These are phyloP conservation scores for Actinostola sp. DNA, from an alignment of 92 coral and sea anemone species.

Conservation along the genomic window DNA sequence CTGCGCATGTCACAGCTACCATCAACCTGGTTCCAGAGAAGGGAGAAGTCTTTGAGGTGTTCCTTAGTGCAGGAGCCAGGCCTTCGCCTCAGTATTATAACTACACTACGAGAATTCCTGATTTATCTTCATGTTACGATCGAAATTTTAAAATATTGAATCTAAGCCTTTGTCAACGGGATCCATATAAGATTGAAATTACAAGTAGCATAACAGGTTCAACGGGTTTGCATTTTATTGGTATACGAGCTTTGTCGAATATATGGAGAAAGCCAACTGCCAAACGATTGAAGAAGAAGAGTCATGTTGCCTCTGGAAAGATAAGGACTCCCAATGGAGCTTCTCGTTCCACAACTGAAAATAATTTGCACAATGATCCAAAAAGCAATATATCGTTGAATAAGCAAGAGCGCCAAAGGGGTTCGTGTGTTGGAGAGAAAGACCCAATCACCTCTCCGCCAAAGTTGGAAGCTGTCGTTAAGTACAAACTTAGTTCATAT, in stretches of 20 bases:
- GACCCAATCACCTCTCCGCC: slow-evolving; percentile 75
- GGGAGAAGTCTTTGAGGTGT: slow-evolving; percentile 43
- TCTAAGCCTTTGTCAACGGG: slow-evolving; percentile 32
- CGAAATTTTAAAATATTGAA: not conserved
- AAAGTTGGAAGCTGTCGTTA: slow-evolving; percentile 46
- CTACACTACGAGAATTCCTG: slow-evolving; percentile 53
- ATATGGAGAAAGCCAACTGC: not conserved
- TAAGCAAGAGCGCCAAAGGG: slow-evolving; percentile 49
- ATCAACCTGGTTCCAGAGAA: slow-evolving; percentile 53
- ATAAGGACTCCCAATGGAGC: not conserved
- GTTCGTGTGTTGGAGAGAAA: slow-evolving; percentile 69
- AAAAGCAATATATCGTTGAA: not conserved
- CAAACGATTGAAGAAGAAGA: not conserved
- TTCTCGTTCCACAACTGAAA: not conserved
- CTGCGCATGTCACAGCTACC: slow-evolving; percentile 43
- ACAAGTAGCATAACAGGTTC: slow-evolving; percentile 66
- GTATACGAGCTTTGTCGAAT: slow-evolving; percentile 48
- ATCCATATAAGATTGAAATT: slow-evolving; percentile 61
- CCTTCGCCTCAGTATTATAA: slow-evolving; percentile 57
- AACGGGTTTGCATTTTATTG: slow-evolving; percentile 63
- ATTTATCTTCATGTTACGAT: slow-evolving; percentile 55
- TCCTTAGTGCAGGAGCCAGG: slow-evolving; percentile 37
- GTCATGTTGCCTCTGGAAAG: not conserved
- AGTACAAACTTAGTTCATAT: slow-evolving; percentile 59
- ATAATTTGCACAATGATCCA: not conserved